phyloP scores from a whole-genome alignment of 2,113 vertebrate species.

The Todiramphus chloris region DNA sequence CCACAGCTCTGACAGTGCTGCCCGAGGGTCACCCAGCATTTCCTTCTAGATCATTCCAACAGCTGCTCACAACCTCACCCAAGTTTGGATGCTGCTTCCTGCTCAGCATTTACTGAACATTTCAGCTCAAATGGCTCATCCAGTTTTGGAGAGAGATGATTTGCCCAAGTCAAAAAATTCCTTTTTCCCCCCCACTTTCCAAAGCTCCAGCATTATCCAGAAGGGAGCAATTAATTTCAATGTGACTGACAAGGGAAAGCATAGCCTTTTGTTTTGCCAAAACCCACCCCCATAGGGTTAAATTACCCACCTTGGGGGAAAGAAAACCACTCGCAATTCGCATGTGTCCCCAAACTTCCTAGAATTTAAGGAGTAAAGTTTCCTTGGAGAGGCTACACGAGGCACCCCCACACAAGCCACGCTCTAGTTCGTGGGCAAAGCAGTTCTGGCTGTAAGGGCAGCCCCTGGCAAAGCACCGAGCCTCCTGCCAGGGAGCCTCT shows the following conservation, averaged over 20 bases:
- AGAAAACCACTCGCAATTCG: background rate
- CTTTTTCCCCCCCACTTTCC: background rate
- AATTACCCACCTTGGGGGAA: background rate
- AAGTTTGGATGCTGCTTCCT: background rate
- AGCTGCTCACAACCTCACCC: background rate
- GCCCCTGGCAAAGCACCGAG: rapidly evolving
- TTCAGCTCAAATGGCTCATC: background rate
- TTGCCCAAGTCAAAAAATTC: background rate
- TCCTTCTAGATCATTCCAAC: background rate
- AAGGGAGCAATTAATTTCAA: background rate
- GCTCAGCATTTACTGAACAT: background rate
- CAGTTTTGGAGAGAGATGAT: background rate
- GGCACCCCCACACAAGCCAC: background rate
- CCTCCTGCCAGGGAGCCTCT: background rate
- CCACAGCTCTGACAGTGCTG: background rate
- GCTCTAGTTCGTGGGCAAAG: background rate
- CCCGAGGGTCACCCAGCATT: background rate
- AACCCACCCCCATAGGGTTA: background rate
- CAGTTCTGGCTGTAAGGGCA: background rate
- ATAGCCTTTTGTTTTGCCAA: background rate
- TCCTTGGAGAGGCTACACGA: background rate
- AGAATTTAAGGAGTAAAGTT: background rate
- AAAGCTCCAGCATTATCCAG: background rate
- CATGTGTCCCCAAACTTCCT: background rate
- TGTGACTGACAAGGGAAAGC: background rate